A percentile compares a stretch with the other conserved stretches of the same genome.
These are phyloP conservation scores for Coregonus clupeaformis DNA, from an alignment of 2,113 vertebrate species.

Conservation along the genomic window DNA sequence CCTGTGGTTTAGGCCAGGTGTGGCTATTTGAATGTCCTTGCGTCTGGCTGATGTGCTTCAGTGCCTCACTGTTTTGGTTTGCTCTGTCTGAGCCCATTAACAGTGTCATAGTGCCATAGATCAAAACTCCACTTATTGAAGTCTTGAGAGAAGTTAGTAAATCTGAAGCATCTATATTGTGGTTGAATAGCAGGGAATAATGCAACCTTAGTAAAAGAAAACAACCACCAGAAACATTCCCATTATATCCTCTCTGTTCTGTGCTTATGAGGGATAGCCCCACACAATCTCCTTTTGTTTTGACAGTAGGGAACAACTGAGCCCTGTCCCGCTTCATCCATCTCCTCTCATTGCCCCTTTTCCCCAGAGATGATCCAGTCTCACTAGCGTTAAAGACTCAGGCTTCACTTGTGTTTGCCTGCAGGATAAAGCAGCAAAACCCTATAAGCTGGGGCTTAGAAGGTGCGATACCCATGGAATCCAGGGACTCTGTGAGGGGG, in stretches of 20 bases:
- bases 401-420: slow-evolving; percentile 1
- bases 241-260: slow-evolving; percentile 17
- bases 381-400: neutral
- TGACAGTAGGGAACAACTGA: neutral
- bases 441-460: slow-evolving; percentile 10
- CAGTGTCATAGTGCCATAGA: neutral
- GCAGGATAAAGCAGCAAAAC: slow-evolving; percentile 12
- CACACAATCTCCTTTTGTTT: neutral
- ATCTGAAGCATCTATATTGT: neutral
- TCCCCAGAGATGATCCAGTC: neutral
- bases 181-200: neutral
- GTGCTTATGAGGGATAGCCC: neutral
- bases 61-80: neutral
- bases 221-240: slow-evolving; percentile 54
- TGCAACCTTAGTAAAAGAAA: slow-evolving; percentile 7
- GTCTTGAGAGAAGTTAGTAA: neutral
- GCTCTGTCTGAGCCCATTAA: neutral
- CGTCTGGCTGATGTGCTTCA: slow-evolving; percentile 52
- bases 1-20: slow-evolving; percentile 25
- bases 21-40: slow-evolving; percentile 50
- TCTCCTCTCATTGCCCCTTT: neutral
- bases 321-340: neutral
- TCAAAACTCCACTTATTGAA: neutral
- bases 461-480: slow-evolving; percentile 7
- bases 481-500: neutral